These are phyloP conservation scores for Drosophila sturtevanti DNA, from an alignment of 1,140 invertebrate genomes.

Conservation along the genomic window DNA sequence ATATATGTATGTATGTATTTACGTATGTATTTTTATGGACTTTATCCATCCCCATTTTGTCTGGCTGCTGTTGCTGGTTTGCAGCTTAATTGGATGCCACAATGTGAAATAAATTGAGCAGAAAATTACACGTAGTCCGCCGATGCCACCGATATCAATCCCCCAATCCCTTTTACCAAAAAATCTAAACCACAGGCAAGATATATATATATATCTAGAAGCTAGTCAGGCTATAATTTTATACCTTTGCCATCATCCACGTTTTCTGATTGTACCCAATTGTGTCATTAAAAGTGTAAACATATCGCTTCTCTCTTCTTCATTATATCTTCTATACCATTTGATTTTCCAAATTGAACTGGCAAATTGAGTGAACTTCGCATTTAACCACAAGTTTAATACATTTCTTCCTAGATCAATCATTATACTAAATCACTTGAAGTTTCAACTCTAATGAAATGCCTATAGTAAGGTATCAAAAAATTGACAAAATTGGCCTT, in stretches of 20 bases:
- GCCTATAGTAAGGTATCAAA: no score
- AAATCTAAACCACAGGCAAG: constrained; percentile 63
- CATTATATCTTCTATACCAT: background rate
- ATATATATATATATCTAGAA: constrained; percentile 11
- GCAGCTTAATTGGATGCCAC: constrained; percentile 82
- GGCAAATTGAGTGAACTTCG: no score
- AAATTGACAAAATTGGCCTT: no score
- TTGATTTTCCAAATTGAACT: no score
- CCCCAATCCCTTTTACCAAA: background rate
- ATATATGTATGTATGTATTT: background rate
- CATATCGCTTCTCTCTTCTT: background rate
- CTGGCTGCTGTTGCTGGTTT: constrained; percentile 54
- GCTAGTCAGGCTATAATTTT: constrained; percentile 43
- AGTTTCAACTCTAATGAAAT: no score
- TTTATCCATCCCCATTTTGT: constrained; percentile 9
- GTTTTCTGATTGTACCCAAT: constrained; percentile 45
- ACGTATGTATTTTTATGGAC: constrained; percentile 39
- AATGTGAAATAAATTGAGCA: constrained; percentile 83
- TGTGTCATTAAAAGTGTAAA: constrained; percentile 56
- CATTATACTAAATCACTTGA: no score
- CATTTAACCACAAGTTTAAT: no score
- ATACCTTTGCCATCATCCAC: constrained; percentile 20
- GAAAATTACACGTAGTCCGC: constrained; percentile 81
- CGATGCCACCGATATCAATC: background rate
- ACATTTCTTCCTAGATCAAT: no score